Base-by-base conservation (phyloP, 2,113 vertebrate genomes). In the Pseudorectes ferrugineus region DNA sequence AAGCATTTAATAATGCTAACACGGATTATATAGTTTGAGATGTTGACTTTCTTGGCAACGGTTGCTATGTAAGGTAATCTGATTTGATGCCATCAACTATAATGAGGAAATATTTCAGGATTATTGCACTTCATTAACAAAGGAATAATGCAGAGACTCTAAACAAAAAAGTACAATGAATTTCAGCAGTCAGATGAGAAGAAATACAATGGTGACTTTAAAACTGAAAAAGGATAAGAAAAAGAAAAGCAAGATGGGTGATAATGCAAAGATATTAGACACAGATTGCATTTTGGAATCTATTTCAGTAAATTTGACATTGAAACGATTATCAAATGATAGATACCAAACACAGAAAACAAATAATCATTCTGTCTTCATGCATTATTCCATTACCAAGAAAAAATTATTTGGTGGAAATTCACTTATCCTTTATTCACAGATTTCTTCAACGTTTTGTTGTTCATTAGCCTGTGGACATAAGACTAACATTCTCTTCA, bases 21-120 rank as follows among this genome's bases (percentile, higher is more conserved):
- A 89, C 26, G 76, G 86, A 96, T 95, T 92, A 95, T 95, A 91
- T 81, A 80, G 95, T 93, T 97, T 96, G 95, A 97, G 62, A 92
- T 95, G 92, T 97, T 97, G 96, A 94, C 92, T 97, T 97, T 97
- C 97, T 97, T 97, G 95, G 97, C 83, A 97, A 96, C 95, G 2
- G 96, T 95, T 95, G 96, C 95, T 96, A 97, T 93, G 95, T 83
- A 97, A 97, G 80, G 86, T 92, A 97, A 92, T 97, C 94, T 95
- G 97, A 96, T 94, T 97, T 96, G 94, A 97, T 95, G 80, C 94
- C 75, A 95, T 93, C 93, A 96, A 74, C 81, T 92, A 87, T 93
- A 97, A 97, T 95, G 94, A 97, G 84, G 67, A 88, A 96, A 88
- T 84, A 95, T 93, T 97, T 97, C 94, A 95, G 89, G 81, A 82